A percentile compares a stretch with the other conserved stretches of the same genome.
phyloP scores from a whole-genome alignment of 2,797 vertebrate genomes.

The Aselliscus stoliczkanus region DNA sequence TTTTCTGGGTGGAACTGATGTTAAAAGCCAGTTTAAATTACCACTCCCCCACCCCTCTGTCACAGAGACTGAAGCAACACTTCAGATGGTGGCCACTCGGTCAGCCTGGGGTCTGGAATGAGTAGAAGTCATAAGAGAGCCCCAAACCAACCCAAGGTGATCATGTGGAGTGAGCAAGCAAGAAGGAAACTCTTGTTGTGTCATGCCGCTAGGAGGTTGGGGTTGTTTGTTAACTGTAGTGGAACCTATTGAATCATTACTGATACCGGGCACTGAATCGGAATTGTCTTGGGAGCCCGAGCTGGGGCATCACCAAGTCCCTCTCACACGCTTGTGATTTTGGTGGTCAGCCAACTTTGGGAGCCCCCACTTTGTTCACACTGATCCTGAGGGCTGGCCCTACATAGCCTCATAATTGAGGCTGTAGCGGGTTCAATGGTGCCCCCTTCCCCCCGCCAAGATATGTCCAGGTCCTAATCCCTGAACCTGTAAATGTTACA shows the following conservation, averaged over 20 bases:
- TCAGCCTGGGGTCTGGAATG: background rate
- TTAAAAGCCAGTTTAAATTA: background rate
- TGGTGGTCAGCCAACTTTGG: background rate
- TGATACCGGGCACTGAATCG: background rate
- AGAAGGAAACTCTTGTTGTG: background rate
- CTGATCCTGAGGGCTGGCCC: background rate
- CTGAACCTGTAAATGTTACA: background rate
- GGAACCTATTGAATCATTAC: rapidly evolving
- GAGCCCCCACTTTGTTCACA: background rate
- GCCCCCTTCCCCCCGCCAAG: background rate
- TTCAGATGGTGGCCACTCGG: background rate
- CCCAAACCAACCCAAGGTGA: background rate
- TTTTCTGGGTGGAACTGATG: background rate
- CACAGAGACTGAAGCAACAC: background rate
- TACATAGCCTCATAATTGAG: background rate
- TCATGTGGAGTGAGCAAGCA: background rate
- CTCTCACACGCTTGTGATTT: background rate
- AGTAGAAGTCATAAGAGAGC: background rate
- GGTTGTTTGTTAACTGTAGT: background rate
- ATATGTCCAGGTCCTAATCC: background rate
- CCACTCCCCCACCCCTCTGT: background rate
- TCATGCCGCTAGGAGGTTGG: background rate
- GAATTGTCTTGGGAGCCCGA: rapidly evolving
- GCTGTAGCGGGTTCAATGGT: background rate
- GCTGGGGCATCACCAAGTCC: background rate